phyloP scores from a whole-genome alignment of 2,888 invertebrate species.

The Alsophila aescularia region DNA sequence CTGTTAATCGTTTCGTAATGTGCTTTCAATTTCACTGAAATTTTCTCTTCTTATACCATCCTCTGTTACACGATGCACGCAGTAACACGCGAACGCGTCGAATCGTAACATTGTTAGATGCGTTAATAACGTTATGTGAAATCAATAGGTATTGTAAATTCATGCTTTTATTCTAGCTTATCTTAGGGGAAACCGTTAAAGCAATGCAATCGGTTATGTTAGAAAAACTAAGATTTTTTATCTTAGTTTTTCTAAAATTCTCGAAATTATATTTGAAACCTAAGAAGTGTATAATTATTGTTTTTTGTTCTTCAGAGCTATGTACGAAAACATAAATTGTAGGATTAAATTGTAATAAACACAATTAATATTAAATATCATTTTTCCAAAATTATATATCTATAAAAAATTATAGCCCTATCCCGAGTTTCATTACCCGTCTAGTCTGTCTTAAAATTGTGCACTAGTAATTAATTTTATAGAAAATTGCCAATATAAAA shows the following conservation, averaged over 20 bases:
- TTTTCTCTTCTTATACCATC: conserved; percentile 36
- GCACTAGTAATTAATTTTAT: conserved; percentile 1
- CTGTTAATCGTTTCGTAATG: conserved; percentile 7
- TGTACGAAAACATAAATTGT: too few relatives aligned
- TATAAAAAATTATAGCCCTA: too few relatives aligned
- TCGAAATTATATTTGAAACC: too few relatives aligned
- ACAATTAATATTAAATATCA: too few relatives aligned
- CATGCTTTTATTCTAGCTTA: not conserved
- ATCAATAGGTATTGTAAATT: not conserved
- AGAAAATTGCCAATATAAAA: conserved; percentile 4
- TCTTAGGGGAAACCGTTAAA: not conserved
- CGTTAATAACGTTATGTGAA: conserved; percentile 13
- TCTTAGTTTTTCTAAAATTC: too few relatives aligned
- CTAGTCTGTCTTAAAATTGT: conserved; percentile 8
- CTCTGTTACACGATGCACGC: conserved; percentile 28
- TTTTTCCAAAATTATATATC: too few relatives aligned
- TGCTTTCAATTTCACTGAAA: conserved; percentile 25
- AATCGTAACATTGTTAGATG: conserved; percentile 8
- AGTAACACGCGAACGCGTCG: conserved; percentile 15
- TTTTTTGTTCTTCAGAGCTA: too few relatives aligned
- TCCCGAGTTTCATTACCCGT: conserved; percentile 3
- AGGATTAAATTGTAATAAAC: too few relatives aligned
- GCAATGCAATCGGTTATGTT: not conserved
- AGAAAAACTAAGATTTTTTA: too few relatives aligned
- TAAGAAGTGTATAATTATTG: not conserved